Base-by-base conservation (phyloP, 2,113 vertebrate species). In the Struthidea cinerea region DNA sequence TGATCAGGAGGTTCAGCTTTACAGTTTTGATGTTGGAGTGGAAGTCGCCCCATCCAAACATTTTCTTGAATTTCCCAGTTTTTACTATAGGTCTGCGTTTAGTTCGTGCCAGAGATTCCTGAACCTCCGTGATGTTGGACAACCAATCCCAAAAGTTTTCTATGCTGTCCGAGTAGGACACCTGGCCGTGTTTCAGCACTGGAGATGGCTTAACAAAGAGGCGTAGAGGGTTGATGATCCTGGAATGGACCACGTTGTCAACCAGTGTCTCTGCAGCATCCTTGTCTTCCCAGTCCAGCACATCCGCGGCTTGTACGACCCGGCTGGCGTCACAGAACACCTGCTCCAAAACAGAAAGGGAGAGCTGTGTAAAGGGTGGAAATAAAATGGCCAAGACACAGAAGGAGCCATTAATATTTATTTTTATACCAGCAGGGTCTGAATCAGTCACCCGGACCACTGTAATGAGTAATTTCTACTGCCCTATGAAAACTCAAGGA, bases 11-110 rank as follows among this genome's bases (percentile, higher is more conserved):
- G 97, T 99, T 99, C 93, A 99, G 98, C 94, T 99, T 99, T 76
- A 99, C 98, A 60, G 99, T 99, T 97, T 99, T 99, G 97, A 99
- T 99, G 97, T 99, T 99, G 90, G 99, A 99, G 97, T 99, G 99
- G 96, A 99, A 99, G 97, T 99, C 99, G 3, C 99, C 99, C 99
- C 99, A 99, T 56, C 99, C 99, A 39, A 99, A 99, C 99, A 99
- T 99, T 95, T 99, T 99, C 98, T 99, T 99, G 98, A 99, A 99
- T 97, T 99, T 99, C 77, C 99, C 99, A 17, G 99, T 99, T 98
- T 99, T 99, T 64, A 99, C 99, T 80, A 99, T 99, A 84, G 99
- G 99, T 88, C 99, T 98, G 96, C 99, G 99, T 93, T 99, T 99
- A 99, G 99, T 99, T 99, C 99, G 99, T 98, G 98, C 97, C 55